Percentiles rank a stretch among this genome's conserved stretches.
Conservation (phyloP, 1,140 invertebrate species). For the Bombus balteatus region DNA sequence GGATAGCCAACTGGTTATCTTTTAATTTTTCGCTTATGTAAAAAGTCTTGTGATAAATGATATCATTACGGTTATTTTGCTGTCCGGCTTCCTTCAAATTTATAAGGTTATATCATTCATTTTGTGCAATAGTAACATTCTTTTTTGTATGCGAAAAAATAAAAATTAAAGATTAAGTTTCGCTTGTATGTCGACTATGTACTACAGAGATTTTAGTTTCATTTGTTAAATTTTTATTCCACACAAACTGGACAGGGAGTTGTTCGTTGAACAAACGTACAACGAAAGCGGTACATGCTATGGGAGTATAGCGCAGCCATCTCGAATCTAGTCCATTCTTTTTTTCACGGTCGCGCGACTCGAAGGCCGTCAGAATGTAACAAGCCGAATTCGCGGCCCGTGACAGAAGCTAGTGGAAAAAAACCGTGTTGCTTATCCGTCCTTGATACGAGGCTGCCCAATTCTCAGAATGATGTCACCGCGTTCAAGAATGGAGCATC, state of each 20-base stretch:
- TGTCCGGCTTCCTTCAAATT: too few relatives aligned
- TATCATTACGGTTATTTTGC: too few relatives aligned
- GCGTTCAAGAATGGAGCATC: not conserved
- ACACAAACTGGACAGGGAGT: not conserved
- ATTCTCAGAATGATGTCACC: slow-evolving; percentile 30
- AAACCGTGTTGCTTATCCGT: slow-evolving; percentile 32
- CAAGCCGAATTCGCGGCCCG: not conserved
- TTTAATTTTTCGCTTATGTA: not conserved
- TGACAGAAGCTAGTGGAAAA: slow-evolving; percentile 29
- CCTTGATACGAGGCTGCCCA: slow-evolving; percentile 25
- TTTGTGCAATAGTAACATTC: too few relatives aligned
- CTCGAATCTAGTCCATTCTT: not conserved
- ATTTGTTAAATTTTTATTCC: not conserved
- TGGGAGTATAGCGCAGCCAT: not conserved
- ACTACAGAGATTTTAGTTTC: too few relatives aligned
- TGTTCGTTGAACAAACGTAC: not conserved
- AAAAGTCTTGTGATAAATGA: too few relatives aligned
- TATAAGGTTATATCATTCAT: too few relatives aligned
- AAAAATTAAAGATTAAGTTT: too few relatives aligned
- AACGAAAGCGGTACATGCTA: not conserved
- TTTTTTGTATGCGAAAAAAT: too few relatives aligned
- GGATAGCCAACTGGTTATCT: not conserved
- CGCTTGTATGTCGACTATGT: too few relatives aligned
- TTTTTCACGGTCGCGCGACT: not conserved
- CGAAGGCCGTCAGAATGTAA: not conserved